Percentiles rank a stretch among this genome's conserved stretches.
These are phyloP conservation scores for Dufourea novaeangliae DNA, from an alignment of 1,140 invertebrate genomes.

Conservation along the genomic window DNA sequence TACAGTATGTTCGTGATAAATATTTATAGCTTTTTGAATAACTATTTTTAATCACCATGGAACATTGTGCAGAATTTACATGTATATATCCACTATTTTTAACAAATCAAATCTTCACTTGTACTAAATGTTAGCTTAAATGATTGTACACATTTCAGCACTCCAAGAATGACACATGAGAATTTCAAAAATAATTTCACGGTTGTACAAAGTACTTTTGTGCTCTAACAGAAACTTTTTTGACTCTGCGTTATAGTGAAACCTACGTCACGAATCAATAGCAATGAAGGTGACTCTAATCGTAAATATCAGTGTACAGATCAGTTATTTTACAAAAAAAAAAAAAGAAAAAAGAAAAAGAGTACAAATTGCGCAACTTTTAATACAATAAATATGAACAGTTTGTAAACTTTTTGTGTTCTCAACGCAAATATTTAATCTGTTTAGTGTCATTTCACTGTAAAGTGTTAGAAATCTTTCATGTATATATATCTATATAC, in stretches of 20 bases:
- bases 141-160: slow-evolving; percentile 63
- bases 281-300: slow-evolving; percentile 31
- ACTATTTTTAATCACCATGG: slow-evolving; percentile 7
- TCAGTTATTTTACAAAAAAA: slow-evolving; percentile 38
- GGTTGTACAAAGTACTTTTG: slow-evolving; percentile 32
- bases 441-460: slow-evolving; percentile 67
- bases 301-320: slow-evolving; percentile 20
- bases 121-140: slow-evolving; percentile 13
- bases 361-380: slow-evolving; percentile 26
- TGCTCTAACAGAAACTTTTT: slow-evolving; percentile 27
- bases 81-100: slow-evolving; percentile 8
- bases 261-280: slow-evolving; percentile 10
- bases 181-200: slow-evolving; percentile 38
- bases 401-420: slow-evolving; percentile 26
- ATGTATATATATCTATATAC: slow-evolving; percentile 8
- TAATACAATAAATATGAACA: slow-evolving; percentile 26
- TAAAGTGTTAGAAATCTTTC: slow-evolving; percentile 70
- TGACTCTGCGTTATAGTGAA: slow-evolving; percentile 15
- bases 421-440: slow-evolving; percentile 39
- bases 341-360: neutral
- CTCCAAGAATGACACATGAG: slow-evolving; percentile 46
- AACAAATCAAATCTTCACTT: slow-evolving; percentile 1
- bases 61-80: slow-evolving; percentile 44
- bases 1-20: slow-evolving; percentile 47
- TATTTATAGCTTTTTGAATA: slow-evolving; percentile 1